Evolutionary conservation across 2,888 invertebrate genomes (phyloP).

Genomic region (Caenorhabditis parvicauda): DNA sequence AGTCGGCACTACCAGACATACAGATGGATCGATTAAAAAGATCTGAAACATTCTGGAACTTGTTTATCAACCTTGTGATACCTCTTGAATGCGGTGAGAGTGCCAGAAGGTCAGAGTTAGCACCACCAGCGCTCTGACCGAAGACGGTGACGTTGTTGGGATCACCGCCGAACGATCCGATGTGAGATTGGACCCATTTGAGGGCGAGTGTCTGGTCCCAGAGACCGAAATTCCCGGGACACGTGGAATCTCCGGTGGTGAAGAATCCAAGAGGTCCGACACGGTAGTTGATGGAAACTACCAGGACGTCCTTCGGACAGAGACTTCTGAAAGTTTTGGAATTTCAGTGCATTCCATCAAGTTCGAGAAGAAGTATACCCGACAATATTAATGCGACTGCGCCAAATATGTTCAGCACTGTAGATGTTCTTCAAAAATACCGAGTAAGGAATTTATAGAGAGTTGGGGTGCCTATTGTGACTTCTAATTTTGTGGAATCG

Average conservation of each 20-base stretch:
- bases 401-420: no score
- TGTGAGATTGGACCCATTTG: constrained; percentile 57
- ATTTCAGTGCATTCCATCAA: no score
- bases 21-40: constrained; percentile 43
- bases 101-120: constrained; percentile 34
- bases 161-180: constrained; percentile 53
- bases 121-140: constrained; percentile 55
- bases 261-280: constrained; percentile 52
- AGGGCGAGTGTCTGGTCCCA: constrained; percentile 60
- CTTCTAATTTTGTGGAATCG: no score
- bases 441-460: no score
- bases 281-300: constrained; percentile 53
- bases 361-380: no score
- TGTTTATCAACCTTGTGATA: not conserved
- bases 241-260: constrained; percentile 25
- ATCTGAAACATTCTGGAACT: constrained; percentile 14
- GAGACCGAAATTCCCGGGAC: constrained; percentile 50
- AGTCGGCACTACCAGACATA: constrained; percentile 39
- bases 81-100: constrained; percentile 44
- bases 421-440: no score
- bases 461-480: no score
- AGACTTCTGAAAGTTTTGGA: constrained; percentile 37
- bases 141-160: constrained; percentile 55
- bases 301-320: constrained; percentile 50
- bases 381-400: no score